Base-by-base conservation (phyloP, 2,113 vertebrate genomes). In the Thryonomys swinderianus region DNA sequence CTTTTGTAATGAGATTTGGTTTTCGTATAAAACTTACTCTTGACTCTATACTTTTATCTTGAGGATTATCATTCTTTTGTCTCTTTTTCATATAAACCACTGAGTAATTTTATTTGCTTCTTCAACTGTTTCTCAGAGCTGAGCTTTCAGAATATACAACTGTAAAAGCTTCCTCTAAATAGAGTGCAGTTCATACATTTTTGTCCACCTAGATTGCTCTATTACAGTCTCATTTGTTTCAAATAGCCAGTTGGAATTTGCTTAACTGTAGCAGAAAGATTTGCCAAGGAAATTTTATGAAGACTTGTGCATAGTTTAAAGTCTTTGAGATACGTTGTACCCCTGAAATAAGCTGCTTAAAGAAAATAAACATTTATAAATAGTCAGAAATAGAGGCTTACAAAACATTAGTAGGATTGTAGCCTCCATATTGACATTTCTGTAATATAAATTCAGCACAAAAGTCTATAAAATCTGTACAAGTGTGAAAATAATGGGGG, bases 361-460 rank as follows among this genome's bases (percentile, higher is more conserved):
- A 96, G 87, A 94, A 97, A 93, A 93, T 83, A 90, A 94, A 84
- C 92, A 91, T 67, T 96, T 93, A 62, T 83, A 67, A 0, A 13
- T 40, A 42, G 55, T 96, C 40, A 84, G 74, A 93, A 64, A 92
- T 87, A 95, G 57, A 86, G 73, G 25, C 83, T 40, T 80, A 37
- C 42, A 80, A 51, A 88, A 96, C 90, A 55, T 88, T 94, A 91
- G 78, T 55, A 88, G 88, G 64, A 27, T 91, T 81, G 51, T 8
- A 95, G 51, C 53, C 74, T 96, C 69, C 53, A 88, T 82, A 66
- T 61, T 69, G 80, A 91, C 83, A 91, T 88, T 95, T 94, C 62
- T 64, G 3, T 53, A 95, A 88, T 91, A 93, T 87, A 95, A 95
- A 97, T 91, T 96, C 59, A 96, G 86, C 94, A 93, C 95, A 91